These are phyloP conservation scores for Virgularia gustaviana DNA, from an alignment of 92 coral and sea anemone genomes.

Conservation along the genomic window DNA sequence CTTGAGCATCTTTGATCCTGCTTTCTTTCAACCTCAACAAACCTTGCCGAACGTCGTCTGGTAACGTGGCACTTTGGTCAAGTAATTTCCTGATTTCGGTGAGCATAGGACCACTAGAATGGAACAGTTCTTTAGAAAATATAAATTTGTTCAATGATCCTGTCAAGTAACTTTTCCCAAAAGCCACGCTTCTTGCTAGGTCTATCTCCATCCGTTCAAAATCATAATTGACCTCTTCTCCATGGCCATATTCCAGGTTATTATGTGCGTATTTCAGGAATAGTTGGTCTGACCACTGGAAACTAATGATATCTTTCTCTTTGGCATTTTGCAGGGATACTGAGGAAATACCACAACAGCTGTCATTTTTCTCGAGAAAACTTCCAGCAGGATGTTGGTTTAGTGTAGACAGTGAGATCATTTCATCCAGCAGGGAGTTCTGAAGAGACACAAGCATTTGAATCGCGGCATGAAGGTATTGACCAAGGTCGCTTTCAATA, in stretches of 20 bases:
- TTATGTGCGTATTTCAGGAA: constrained; percentile 74
- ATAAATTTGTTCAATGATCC: constrained; percentile 69
- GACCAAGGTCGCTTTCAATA: constrained; percentile 65
- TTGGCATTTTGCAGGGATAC: constrained; percentile 82
- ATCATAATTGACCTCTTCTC: constrained; percentile 70
- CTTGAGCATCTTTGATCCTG: constrained; percentile 62
- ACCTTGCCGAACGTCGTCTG: constrained; percentile 59
- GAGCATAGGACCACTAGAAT: constrained; percentile 70
- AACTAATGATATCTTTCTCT: constrained; percentile 74
- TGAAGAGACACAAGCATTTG: constrained; percentile 63
- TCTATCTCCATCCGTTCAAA: constrained; percentile 77
- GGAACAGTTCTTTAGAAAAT: constrained; percentile 89
- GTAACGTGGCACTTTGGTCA: constrained; percentile 63
- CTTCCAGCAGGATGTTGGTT: constrained; percentile 67
- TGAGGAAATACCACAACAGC: constrained; percentile 48
- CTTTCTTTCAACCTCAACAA: constrained; percentile 52
- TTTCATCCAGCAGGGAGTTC: constrained; percentile 68
- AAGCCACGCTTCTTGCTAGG: constrained; percentile 61
- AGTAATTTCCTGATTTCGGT: constrained; percentile 63
- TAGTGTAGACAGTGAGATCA: constrained; percentile 60
- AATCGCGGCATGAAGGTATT: constrained; percentile 62
- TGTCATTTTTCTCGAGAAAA: constrained; percentile 55
- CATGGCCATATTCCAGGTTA: constrained; percentile 78
- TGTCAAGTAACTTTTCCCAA: constrained; percentile 72
- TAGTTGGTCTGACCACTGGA: constrained; percentile 73